Evolutionary conservation across 1,140 invertebrate species (phyloP).

Genomic region (Yoshiicerus persimilis): DNA sequence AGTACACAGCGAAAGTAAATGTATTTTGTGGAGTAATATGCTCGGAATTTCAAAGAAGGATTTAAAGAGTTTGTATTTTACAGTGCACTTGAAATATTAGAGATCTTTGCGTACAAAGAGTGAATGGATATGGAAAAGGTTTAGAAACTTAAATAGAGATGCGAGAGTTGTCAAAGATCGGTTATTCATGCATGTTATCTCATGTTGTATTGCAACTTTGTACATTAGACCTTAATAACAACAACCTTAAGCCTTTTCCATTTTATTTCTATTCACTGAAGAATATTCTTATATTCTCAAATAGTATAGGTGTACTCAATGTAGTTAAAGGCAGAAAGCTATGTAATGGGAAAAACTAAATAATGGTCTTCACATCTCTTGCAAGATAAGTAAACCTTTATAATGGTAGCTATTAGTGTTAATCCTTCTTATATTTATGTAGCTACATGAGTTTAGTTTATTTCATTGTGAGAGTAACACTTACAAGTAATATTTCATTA

Average conservation of each 20-base stretch:
- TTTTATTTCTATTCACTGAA: neutral
- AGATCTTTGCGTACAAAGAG: neutral
- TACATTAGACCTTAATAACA: neutral
- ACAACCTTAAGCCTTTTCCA: neutral
- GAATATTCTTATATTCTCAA: no score
- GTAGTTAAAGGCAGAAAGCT: no score
- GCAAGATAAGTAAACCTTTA: neutral
- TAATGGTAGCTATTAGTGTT: neutral
- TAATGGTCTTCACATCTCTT: neutral
- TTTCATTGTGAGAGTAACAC: no score
- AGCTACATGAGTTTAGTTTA: neutral
- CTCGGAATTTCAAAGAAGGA: neutral
- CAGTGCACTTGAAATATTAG: neutral
- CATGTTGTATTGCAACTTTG: neutral
- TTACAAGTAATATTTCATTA: no score
- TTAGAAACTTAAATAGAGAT: constrained; percentile 3
- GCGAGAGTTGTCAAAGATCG: constrained; percentile 26
- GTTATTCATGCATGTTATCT: constrained; percentile 22
- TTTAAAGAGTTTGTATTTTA: no score
- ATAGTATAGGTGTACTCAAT: no score
- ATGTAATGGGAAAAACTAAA: neutral
- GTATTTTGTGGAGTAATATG: neutral
- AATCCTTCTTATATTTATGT: neutral
- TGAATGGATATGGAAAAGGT: constrained; percentile 2
- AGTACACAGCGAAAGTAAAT: neutral